These are phyloP conservation scores for Autographa gamma DNA, from an alignment of 2,888 invertebrate genomes.

Conservation along the genomic window DNA sequence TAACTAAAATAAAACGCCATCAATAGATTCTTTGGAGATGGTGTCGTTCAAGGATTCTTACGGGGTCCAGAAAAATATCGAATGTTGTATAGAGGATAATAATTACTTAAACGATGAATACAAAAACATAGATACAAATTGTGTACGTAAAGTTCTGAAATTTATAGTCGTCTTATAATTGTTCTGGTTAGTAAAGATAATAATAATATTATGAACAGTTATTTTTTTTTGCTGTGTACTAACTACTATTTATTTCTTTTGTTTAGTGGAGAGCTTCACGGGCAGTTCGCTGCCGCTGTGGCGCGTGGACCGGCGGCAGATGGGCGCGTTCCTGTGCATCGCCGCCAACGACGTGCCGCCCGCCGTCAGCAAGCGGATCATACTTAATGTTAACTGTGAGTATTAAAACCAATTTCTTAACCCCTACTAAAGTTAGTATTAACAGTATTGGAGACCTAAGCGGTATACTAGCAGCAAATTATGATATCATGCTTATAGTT, in stretches of 20 bases:
- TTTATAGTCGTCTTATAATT: no score
- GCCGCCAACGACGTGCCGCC: slow-evolving; percentile 97
- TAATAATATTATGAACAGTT: no score
- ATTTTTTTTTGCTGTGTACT: no score
- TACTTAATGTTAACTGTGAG: slow-evolving; percentile 97
- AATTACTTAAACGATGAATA: no score
- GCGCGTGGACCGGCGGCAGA: slow-evolving; percentile 95
- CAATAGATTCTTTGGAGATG: no score
- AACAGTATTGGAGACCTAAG: background rate
- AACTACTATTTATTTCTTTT: slow-evolving; percentile 3
- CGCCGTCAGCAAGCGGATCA: slow-evolving; percentile 96
- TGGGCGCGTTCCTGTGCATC: slow-evolving; percentile 97
- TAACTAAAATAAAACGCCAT: no score
- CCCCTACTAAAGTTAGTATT: background rate
- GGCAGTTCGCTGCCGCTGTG: slow-evolving; percentile 90
- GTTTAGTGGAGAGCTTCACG: slow-evolving; percentile 92
- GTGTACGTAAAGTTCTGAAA: no score
- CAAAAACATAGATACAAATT: no score
- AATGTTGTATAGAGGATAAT: no score
- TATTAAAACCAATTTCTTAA: slow-evolving; percentile 58
- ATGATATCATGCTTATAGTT: background rate
- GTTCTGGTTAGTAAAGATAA: no score
- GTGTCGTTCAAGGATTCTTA: no score
- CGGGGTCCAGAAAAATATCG: no score
- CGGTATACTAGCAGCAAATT: background rate